These are phyloP conservation scores for Scomber colias DNA, from an alignment of 2,113 vertebrate genomes.

Conservation along the genomic window DNA sequence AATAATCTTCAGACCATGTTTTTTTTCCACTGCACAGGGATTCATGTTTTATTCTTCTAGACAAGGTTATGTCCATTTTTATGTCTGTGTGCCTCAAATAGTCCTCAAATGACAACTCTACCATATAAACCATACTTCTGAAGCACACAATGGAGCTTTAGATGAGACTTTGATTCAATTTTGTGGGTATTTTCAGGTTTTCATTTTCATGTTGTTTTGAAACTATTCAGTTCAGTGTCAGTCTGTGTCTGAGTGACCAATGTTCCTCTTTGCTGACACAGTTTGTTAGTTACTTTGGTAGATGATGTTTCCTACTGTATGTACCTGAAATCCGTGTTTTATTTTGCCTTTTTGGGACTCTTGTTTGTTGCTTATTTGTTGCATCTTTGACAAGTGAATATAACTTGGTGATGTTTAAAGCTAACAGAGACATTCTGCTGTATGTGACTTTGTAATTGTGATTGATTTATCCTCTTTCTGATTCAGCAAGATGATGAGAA, in stretches of 20 bases:
- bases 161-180: constrained; percentile 7
- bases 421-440: constrained; percentile 14
- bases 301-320: constrained; percentile 16
- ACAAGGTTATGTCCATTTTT: background rate
- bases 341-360: constrained; percentile 21
- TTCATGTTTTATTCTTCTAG: background rate
- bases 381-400: constrained; percentile 41
- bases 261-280: constrained; percentile 9
- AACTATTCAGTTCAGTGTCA: constrained; percentile 5
- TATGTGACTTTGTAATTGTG: constrained; percentile 41
- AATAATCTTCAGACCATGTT: constrained; percentile 17
- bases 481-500: constrained; percentile 53
- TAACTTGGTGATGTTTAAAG: constrained; percentile 38
- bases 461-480: constrained; percentile 42
- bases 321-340: constrained; percentile 13
- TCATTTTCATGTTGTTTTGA: background rate
- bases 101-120: constrained; percentile 6
- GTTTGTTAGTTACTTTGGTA: constrained; percentile 25
- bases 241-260: constrained; percentile 19
- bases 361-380: constrained; percentile 9
- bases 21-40: constrained; percentile 22
- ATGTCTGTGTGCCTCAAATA: background rate
- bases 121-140: background rate
- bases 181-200: background rate
- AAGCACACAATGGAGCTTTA: background rate